Evolutionary conservation across 2,888 invertebrate species (phyloP).

Genomic region (Silvanus unidentatus): DNA sequence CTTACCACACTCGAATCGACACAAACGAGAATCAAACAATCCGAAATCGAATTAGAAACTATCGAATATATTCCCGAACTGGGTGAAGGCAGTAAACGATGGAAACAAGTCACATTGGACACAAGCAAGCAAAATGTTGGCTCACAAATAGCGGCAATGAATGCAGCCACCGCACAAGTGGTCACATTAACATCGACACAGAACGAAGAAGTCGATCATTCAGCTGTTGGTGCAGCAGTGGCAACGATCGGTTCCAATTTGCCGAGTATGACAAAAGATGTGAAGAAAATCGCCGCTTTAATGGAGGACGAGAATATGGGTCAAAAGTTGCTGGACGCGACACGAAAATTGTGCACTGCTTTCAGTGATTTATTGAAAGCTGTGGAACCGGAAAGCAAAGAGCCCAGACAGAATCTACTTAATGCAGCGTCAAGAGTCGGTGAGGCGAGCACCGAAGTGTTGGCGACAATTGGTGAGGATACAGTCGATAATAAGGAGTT

Average conservation of each 20-base stretch:
- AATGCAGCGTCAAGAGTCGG: conserved; percentile 95
- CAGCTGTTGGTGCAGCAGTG: conserved; percentile 93
- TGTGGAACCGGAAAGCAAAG: conserved; percentile 90
- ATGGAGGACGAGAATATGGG: conserved; percentile 83
- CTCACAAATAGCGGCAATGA: conserved; percentile 97
- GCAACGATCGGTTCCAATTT: conserved; percentile 94
- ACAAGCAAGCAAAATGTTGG: conserved; percentile 94
- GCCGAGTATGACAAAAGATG: conserved; percentile 91
- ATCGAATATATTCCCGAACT: conserved; percentile 63
- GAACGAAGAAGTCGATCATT: conserved; percentile 88
- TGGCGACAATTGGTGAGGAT: conserved; percentile 89
- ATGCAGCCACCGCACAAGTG: conserved; percentile 92
- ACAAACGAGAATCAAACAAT: conserved; percentile 79
- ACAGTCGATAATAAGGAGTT: conserved; percentile 78
- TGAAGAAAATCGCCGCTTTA: conserved; percentile 91
- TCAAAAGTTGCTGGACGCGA: conserved; percentile 83
- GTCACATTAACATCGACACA: conserved; percentile 52
- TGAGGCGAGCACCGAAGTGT: conserved; percentile 90
- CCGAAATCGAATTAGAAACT: conserved; percentile 62
- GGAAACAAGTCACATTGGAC: conserved; percentile 92
- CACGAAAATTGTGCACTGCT: conserved; percentile 84
- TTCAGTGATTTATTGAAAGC: conserved; percentile 92
- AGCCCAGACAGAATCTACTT: conserved; percentile 85
- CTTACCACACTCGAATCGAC: conserved; percentile 85
- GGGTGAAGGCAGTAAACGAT: conserved; percentile 79